Percentiles rank a stretch among this genome's conserved stretches.
phyloP scores from a whole-genome alignment of 2,113 vertebrate genomes.

The Pangasianodon hypophthalmus region DNA sequence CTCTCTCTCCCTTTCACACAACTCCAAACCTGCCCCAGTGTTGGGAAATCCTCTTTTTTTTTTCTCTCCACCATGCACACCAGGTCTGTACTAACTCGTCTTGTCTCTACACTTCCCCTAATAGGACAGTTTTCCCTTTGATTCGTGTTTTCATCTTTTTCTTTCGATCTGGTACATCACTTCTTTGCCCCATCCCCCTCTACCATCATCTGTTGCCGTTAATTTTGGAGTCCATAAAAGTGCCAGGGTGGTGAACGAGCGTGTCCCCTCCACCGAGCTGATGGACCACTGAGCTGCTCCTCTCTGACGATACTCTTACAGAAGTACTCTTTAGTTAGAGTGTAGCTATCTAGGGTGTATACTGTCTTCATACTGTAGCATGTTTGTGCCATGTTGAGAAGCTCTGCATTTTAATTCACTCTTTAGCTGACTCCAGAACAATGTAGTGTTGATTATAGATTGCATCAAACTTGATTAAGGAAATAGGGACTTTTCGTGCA shows the following conservation, averaged over 20 bases:
- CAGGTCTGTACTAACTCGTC: background rate
- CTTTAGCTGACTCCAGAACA: background rate
- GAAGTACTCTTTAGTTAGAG: background rate
- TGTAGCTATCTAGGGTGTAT: background rate
- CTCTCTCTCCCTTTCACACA: conserved; percentile 31
- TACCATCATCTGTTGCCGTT: conserved; percentile 64
- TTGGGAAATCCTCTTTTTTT: conserved; percentile 32
- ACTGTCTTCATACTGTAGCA: background rate
- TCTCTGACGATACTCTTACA: background rate
- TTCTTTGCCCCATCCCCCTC: conserved; percentile 21
- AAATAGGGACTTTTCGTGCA: background rate
- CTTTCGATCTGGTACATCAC: background rate
- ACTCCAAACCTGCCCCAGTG: conserved; percentile 46
- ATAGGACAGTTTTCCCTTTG: background rate
- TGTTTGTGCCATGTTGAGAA: background rate
- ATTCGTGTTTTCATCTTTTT: background rate
- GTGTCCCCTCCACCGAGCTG: background rate
- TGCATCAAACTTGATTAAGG: background rate
- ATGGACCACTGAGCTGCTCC: background rate
- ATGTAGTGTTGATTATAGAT: background rate
- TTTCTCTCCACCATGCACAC: background rate
- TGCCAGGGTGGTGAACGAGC: conserved; percentile 31
- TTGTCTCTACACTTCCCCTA: background rate
- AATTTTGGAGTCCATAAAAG: conserved; percentile 60
- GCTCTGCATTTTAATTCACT: background rate